phyloP scores from a whole-genome alignment of 30 jellyfish, hydroid and myxozoan genomes.

The Turritopsis rubra region DNA sequence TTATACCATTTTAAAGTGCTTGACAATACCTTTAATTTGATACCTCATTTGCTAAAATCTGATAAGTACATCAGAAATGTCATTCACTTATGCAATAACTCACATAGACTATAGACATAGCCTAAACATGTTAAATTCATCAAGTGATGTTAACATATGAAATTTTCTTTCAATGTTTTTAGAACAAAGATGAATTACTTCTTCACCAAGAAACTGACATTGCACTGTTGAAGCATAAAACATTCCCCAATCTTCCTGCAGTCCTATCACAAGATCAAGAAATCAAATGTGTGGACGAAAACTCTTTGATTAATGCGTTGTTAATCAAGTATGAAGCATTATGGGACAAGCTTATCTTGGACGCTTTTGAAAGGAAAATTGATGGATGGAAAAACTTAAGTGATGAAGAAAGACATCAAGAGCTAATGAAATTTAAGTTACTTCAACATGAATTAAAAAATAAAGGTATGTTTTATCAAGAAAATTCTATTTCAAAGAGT shows the following conservation, averaged over 20 bases:
- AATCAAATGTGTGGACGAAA: conserved; percentile 28
- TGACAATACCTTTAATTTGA: too few relatives aligned
- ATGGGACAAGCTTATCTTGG: conserved; percentile 71
- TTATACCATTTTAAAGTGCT: too few relatives aligned
- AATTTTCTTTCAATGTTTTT: too few relatives aligned
- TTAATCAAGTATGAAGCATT: conserved; percentile 57
- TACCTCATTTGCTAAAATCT: too few relatives aligned
- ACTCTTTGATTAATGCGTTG: conserved; percentile 59
- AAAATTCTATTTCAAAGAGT: too few relatives aligned
- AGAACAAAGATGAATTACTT: not conserved
- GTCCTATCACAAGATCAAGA: conserved; percentile 49
- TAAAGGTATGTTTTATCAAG: conserved; percentile 38
- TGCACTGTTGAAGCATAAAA: conserved; percentile 18
- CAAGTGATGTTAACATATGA: too few relatives aligned
- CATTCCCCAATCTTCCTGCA: conserved; percentile 43
- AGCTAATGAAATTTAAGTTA: conserved; percentile 53
- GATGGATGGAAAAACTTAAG: conserved; percentile 61
- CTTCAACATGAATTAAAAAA: conserved; percentile 30
- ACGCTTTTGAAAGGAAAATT: conserved; percentile 55
- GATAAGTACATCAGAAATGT: too few relatives aligned
- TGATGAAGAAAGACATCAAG: conserved; percentile 50
- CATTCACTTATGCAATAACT: too few relatives aligned
- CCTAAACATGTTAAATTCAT: too few relatives aligned
- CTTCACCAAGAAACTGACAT: conserved; percentile 30
- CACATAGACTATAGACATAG: too few relatives aligned